A percentile compares a stretch with the other conserved stretches of the same genome.
Evolutionary conservation across 1,140 invertebrate species (phyloP).

Genomic region (Ceratosolen solmsi): DNA sequence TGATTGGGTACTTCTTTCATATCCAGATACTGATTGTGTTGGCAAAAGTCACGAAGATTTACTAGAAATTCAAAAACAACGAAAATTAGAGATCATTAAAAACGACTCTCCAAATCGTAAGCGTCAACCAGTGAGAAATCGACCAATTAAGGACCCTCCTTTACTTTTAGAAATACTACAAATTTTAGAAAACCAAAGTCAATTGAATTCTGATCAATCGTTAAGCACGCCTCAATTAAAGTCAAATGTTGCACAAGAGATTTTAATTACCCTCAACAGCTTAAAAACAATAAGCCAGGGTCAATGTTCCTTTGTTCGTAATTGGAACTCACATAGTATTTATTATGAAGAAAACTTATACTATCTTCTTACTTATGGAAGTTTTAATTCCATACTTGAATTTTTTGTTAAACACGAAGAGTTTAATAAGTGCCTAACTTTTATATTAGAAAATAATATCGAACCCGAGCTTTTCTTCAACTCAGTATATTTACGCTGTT

Average conservation of each 20-base stretch:
- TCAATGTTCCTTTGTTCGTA: conserved; percentile 57
- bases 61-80: conserved; percentile 55
- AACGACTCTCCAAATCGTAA: conserved; percentile 52
- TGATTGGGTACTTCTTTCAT: conserved; percentile 63
- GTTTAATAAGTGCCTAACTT: conserved; percentile 76
- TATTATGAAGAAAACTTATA: conserved; percentile 83
- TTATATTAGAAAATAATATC: conserved; percentile 78
- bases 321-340: conserved; percentile 57
- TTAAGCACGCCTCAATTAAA: conserved; percentile 56
- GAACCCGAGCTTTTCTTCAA: conserved; percentile 81
- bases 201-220: conserved; percentile 62
- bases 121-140: conserved; percentile 67
- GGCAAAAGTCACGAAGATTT: conserved; percentile 51
- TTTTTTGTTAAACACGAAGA: conserved; percentile 81
- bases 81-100: conserved; percentile 43
- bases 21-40: conserved; percentile 53
- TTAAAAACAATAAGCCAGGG: conserved; percentile 68
- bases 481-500: conserved; percentile 78
- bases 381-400: conserved; percentile 78
- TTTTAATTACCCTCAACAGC: conserved; percentile 69
- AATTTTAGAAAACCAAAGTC: conserved; percentile 75
- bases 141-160: conserved; percentile 76
- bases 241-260: conserved; percentile 64
- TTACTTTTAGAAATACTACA: conserved; percentile 80
- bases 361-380: conserved; percentile 83